Conservation (phyloP, 2,113 vertebrate genomes). For the Nothoprocta perdicaria region DNA sequence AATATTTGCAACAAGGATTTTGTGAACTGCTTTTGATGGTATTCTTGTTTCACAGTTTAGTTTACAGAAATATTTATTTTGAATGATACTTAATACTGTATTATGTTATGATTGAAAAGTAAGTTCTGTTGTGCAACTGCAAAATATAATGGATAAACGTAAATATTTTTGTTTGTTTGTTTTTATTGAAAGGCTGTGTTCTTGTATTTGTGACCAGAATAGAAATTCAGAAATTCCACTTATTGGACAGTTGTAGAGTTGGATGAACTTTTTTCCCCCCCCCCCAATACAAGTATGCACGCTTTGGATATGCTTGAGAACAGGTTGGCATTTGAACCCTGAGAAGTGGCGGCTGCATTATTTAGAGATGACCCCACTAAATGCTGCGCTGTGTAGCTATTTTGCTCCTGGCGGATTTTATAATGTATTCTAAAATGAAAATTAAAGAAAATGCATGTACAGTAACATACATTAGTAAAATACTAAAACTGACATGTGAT, state of each 20-base stretch:
- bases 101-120: neutral
- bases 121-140: too few species aligned
- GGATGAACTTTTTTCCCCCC: neutral
- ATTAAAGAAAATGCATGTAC: neutral
- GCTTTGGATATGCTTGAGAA: neutral
- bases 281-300: neutral
- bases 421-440: neutral
- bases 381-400: neutral
- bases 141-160: too few species aligned
- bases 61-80: neutral
- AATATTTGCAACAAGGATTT: neutral
- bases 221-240: neutral
- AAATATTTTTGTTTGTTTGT: too few species aligned
- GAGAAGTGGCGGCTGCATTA: neutral
- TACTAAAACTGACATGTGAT: neutral
- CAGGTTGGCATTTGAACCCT: neutral
- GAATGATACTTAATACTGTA: neutral
- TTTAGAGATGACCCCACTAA: neutral
- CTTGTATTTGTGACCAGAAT: neutral
- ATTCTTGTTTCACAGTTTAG: neutral
- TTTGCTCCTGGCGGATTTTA: rapidly evolving
- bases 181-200: too few species aligned
- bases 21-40: neutral
- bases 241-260: neutral
- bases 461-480: neutral